Conservation (phyloP, 2,113 vertebrate genomes). For the Sakesphorus luctuosus region DNA sequence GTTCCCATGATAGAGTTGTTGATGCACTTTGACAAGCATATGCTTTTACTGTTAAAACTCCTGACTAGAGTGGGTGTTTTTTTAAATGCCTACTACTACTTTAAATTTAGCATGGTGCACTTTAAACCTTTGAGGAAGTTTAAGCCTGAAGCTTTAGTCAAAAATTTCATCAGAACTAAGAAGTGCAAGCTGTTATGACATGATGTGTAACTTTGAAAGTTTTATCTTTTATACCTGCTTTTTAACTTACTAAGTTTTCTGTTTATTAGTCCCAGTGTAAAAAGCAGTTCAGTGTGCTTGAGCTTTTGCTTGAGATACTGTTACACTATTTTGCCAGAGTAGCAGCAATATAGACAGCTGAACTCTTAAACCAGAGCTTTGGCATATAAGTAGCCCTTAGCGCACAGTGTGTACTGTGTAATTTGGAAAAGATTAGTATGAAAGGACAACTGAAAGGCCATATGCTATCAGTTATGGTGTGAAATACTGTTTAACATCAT, state of each 20-base stretch:
- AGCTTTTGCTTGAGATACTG: neutral
- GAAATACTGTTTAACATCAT: conserved; percentile 51
- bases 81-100: neutral
- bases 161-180: neutral
- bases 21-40: neutral
- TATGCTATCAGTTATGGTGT: conserved; percentile 46
- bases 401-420: neutral
- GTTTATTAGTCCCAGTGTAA: neutral
- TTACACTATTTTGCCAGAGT: conserved; percentile 47
- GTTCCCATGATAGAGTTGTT: neutral
- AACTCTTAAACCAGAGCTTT: conserved; percentile 43
- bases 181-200: neutral
- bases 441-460: conserved; percentile 13
- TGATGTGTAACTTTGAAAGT: neutral
- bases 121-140: neutral
- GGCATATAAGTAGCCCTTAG: neutral
- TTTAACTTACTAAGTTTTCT: neutral
- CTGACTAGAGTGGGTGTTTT: neutral
- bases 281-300: neutral
- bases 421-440: conserved; percentile 57
- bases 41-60: neutral
- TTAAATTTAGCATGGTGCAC: neutral
- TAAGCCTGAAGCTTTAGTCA: neutral
- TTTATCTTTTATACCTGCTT: neutral
- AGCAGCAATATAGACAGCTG: neutral